Base-by-base conservation (phyloP, 2,797 vertebrate species). In the Darevskia nairensis region DNA sequence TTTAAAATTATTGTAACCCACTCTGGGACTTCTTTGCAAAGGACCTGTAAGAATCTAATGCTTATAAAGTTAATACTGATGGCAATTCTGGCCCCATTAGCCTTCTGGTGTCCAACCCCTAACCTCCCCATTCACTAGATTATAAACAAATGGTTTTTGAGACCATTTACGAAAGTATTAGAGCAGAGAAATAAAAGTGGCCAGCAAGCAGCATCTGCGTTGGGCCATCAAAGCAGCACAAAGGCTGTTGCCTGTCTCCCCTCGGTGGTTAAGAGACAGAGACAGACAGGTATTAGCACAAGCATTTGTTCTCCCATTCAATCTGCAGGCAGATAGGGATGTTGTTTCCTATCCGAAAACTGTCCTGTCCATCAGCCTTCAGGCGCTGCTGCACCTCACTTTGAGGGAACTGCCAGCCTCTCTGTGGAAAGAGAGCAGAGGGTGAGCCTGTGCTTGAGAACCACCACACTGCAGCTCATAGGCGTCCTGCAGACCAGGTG, bases 101-200 rank as follows among this genome's bases (percentile, higher is more conserved):
- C n/a, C 82, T n/a, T n/a, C 41, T 23, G 19, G 21, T 78, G 17
- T 25, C 84, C 39, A 46, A 50, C 11, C 3, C 50, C 50, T 55
- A 78, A 29, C 6, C 41, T 4, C 39, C 39, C 32, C 55, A 17
- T n/a, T 19, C 78, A 17, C 17, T 35, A 44, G 3, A 19, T 27
- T 55, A 72, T 76, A 72, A 25, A 50, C 9, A n/a, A 71, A 32
- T 10, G 35, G 32, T 59, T 29, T 8, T 29, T 17, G 2, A 84
- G 75, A 72, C 46, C n/a, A 41, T 87, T 87, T 80, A 55, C 50
- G 74, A 80, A 84, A n/a, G 50, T 55, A 81, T 81, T 68, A 55
- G 50, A 72, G 39, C 21, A 46, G 32, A 92, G 81, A 89, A 92
- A 90, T 44, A 84, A 76, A 11, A n/a, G 19, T 25, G 9, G 0